Evolutionary conservation across 2,113 vertebrate species (phyloP).

Genomic region (Hiodon tergisus): DNA sequence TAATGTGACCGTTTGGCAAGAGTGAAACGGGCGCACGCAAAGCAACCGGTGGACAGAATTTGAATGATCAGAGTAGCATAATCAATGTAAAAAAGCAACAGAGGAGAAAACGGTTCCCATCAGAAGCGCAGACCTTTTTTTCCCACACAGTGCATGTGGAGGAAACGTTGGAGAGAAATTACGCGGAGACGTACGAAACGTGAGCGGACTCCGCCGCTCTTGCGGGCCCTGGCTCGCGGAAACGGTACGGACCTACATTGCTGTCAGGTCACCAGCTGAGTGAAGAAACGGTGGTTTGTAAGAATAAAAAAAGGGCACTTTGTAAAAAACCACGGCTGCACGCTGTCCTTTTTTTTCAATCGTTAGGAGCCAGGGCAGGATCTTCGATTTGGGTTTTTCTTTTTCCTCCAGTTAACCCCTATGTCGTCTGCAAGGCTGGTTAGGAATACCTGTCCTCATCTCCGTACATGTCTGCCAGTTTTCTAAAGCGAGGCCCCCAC

Average conservation of each 20-base stretch:
- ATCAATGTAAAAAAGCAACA: too few relatives aligned
- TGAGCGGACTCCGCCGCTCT: too few relatives aligned
- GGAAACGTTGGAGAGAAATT: too few relatives aligned
- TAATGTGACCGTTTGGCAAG: too few relatives aligned
- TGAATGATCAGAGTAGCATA: too few relatives aligned
- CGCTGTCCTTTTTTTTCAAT: conserved; percentile 10
- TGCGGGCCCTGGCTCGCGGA: too few relatives aligned
- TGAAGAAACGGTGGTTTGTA: neutral
- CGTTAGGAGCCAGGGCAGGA: conserved; percentile 49
- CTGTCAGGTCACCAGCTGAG: conserved; percentile 3
- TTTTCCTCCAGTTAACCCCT: conserved; percentile 16
- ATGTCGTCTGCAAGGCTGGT: conserved; percentile 25
- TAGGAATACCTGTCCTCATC: conserved; percentile 81
- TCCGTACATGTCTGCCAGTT: conserved; percentile 89
- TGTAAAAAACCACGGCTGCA: conserved; percentile 46
- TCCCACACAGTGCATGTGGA: too few relatives aligned
- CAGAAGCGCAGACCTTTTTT: too few relatives aligned
- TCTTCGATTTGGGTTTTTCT: conserved; percentile 41
- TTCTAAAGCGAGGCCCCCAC: conserved; percentile 92
- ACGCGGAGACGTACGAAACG: too few relatives aligned
- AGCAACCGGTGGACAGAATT: too few relatives aligned
- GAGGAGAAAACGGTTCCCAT: too few relatives aligned
- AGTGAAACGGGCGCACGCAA: too few relatives aligned
- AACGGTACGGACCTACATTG: neutral
- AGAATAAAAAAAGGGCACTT: conserved; percentile 53